These are phyloP conservation scores for Pachyseris speciosa DNA, from an alignment of 64 coral and sea anemone species.

Conservation along the genomic window DNA sequence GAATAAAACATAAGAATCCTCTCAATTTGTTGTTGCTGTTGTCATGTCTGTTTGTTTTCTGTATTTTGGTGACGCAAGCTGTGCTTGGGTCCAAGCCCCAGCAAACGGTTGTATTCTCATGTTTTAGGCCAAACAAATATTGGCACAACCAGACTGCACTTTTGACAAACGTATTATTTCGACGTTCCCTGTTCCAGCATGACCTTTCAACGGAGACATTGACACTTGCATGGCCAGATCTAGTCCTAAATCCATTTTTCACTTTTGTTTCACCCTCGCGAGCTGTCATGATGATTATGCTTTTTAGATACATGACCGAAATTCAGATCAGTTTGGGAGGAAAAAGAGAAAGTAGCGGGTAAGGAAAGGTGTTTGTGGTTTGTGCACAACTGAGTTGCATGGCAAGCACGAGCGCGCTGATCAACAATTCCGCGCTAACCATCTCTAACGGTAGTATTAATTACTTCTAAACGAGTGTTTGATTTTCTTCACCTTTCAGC, in stretches of 20 bases:
- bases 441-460: neutral
- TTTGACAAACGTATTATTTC: too few species aligned
- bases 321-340: constrained; percentile 36
- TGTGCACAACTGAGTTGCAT: neutral
- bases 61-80: too few species aligned
- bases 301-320: constrained; percentile 32
- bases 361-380: neutral
- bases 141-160: too few species aligned
- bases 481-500: neutral
- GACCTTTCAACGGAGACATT: too few species aligned
- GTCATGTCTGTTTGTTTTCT: too few species aligned
- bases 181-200: neutral
- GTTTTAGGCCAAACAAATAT: too few species aligned
- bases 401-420: neutral
- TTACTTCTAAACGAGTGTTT: neutral
- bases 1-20: too few species aligned
- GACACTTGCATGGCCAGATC: too few species aligned
- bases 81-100: too few species aligned
- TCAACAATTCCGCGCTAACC: neutral
- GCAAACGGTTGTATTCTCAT: too few species aligned
- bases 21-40: too few species aligned
- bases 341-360: constrained; percentile 7
- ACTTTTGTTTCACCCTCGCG: neutral
- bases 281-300: neutral
- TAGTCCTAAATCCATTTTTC: too few species aligned